Base-by-base conservation (phyloP, 2,113 vertebrate genomes). In the Lethenteron camtschaticum region DNA sequence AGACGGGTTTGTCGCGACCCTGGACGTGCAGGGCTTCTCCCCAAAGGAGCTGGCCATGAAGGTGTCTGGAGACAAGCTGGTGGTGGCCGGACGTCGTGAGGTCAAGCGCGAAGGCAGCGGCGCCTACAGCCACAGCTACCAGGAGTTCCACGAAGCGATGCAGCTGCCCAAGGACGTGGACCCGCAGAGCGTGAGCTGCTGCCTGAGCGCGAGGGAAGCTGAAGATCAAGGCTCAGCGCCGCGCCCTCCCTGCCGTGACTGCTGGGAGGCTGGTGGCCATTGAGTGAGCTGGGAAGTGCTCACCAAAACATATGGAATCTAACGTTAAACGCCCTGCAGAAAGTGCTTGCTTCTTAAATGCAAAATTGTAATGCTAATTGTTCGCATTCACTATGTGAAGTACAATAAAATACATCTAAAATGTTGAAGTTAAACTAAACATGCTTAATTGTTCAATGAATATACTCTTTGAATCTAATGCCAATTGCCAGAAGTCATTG, bases 161-260 rank as follows among this genome's bases (percentile, higher is more conserved):
- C n/a, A 66, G 63, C 63, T 66, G n/a, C 63, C 63, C n/a, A 66
- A 3, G 24, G 63, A 10, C 63, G 63, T 66, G 63, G 63, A 66
- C 10, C 63, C 63, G 9, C 63, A 66, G 63, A 66, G 24, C n/a
- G 63, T 66, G 63, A 66, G n/a, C 63, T 66, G 63, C 63, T 66
- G 63, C 63, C 24, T 66, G n/a, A 66, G 3, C 2, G 8, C 63
- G 63, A 66, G 63, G 63, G 63, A 66, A 10, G 10, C 24, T 66
- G 10, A 66, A 24, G 63, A 66, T 66, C 63, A 24, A 66, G 63
- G 63, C 63, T 66, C 63, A n/a, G 24, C 63, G 63, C 63, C 9
- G 10, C 24, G 63, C 41, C 41, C 41, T 66, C 24, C 24, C 63
- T 16, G 24, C 63, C 24, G 63, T 24, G 24, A 9, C 63, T 24